These are phyloP conservation scores for Lepus oiostolus DNA, from an alignment of 2,797 vertebrate species.

Conservation along the genomic window DNA sequence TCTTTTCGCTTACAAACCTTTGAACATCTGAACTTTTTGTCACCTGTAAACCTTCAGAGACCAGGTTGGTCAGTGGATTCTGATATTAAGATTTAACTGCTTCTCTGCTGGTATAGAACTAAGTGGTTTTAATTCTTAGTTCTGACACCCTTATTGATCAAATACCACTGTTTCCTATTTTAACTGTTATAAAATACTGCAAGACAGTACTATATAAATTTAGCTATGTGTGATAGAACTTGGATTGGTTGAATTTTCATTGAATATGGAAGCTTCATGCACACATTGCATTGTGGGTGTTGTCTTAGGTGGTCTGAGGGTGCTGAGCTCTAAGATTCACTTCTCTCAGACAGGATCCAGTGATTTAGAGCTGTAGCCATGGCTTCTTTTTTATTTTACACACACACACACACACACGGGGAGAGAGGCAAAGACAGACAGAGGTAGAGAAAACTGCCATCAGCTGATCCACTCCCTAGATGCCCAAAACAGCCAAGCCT, in stretches of 20 bases:
- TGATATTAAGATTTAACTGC: neutral
- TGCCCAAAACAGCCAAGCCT: no score
- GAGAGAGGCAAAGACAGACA: no score
- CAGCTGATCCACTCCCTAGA: no score
- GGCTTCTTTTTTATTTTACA: neutral
- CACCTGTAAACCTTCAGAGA: slow-evolving; percentile 46
- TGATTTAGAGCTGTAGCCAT: neutral
- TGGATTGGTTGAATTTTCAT: neutral
- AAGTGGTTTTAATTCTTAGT: neutral
- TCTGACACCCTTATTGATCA: neutral
- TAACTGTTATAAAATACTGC: neutral
- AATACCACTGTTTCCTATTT: neutral
- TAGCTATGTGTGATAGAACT: neutral
- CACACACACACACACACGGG: no score
- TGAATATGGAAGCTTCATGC: neutral
- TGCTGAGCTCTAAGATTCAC: neutral
- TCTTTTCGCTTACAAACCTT: slow-evolving; percentile 60
- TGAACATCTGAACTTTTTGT: slow-evolving; percentile 70
- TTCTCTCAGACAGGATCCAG: neutral
- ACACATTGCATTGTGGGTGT: neutral
- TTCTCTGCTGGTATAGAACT: neutral
- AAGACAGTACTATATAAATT: neutral
- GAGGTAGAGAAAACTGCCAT: no score
- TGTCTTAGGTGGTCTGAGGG: neutral
- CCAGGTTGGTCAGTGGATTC: slow-evolving; percentile 12